phyloP scores from a whole-genome alignment of 2,888 invertebrate species.

The Temnothorax ravouxi region DNA sequence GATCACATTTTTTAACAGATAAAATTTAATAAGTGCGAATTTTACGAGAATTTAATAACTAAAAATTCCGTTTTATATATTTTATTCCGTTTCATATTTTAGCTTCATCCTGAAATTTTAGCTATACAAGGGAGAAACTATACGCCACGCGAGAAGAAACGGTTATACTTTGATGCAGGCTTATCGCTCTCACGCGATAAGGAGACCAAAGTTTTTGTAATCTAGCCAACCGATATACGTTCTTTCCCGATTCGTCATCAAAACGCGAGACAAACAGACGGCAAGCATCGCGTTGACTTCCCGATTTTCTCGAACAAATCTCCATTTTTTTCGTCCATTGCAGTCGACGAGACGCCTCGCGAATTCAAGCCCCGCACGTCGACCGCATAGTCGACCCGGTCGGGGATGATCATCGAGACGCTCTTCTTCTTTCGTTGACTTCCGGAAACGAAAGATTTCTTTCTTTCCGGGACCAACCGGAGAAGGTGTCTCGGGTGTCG shows the following conservation, averaged over 20 bases:
- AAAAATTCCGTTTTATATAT: neutral
- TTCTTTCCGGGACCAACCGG: neutral
- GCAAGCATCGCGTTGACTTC: neutral
- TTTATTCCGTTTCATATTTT: neutral
- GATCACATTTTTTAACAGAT: neutral
- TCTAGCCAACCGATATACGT: slow-evolving; percentile 55
- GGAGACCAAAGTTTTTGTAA: slow-evolving; percentile 67
- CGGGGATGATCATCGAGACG: neutral
- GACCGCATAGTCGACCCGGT: too few species aligned
- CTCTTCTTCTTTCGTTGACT: neutral
- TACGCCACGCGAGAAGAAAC: slow-evolving; percentile 40
- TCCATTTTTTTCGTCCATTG: neutral
- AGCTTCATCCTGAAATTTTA: neutral
- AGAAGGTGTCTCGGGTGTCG: neutral
- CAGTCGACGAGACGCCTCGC: neutral
- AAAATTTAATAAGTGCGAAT: neutral
- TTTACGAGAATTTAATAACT: neutral
- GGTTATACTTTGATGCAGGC: slow-evolving; percentile 63
- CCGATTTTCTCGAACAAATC: neutral
- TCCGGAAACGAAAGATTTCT: neutral
- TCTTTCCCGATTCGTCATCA: slow-evolving; percentile 45
- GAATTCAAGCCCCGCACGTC: neutral
- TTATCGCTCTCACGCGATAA: slow-evolving; percentile 64
- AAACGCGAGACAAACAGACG: neutral
- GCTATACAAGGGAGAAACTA: neutral